These are phyloP conservation scores for Paralvinella palmiformis DNA, from an alignment of 1,140 invertebrate species.

Conservation along the genomic window DNA sequence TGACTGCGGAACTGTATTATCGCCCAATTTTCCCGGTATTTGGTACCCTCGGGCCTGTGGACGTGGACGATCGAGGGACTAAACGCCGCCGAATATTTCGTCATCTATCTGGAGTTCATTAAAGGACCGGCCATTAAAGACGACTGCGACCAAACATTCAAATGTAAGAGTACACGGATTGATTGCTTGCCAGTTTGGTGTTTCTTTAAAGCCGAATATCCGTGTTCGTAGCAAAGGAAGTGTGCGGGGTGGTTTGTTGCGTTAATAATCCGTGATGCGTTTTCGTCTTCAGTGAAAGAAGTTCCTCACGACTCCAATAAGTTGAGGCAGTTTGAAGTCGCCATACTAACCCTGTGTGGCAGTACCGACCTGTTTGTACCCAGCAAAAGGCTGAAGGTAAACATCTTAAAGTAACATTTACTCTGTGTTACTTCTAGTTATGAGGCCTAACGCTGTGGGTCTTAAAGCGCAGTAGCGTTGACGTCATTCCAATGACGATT, in stretches of 20 bases:
- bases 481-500: too few species aligned
- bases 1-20: slow-evolving; percentile 1
- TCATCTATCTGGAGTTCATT: background rate
- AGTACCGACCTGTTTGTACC: slow-evolving; percentile 6
- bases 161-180: too few species aligned
- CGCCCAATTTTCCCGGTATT: slow-evolving; percentile 2
- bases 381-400: background rate
- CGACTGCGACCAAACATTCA: background rate
- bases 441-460: too few species aligned
- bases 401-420: background rate
- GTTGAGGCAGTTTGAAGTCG: background rate
- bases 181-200: too few species aligned
- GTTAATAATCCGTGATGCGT: too few species aligned
- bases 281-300: slow-evolving; percentile 5
- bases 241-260: too few species aligned
- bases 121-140: background rate
- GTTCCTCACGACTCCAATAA: background rate
- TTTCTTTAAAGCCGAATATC: too few species aligned
- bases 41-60: slow-evolving; percentile 2
- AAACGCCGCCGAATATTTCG: background rate
- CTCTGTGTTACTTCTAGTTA: too few species aligned
- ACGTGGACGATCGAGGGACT: slow-evolving; percentile 7
- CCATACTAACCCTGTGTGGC: background rate
- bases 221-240: too few species aligned
- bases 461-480: too few species aligned